Evolutionary conservation across 2,888 invertebrate genomes (phyloP), one percentile per base, ranked within the genome.

Genomic region (Metopia argyrocephala): DNA sequence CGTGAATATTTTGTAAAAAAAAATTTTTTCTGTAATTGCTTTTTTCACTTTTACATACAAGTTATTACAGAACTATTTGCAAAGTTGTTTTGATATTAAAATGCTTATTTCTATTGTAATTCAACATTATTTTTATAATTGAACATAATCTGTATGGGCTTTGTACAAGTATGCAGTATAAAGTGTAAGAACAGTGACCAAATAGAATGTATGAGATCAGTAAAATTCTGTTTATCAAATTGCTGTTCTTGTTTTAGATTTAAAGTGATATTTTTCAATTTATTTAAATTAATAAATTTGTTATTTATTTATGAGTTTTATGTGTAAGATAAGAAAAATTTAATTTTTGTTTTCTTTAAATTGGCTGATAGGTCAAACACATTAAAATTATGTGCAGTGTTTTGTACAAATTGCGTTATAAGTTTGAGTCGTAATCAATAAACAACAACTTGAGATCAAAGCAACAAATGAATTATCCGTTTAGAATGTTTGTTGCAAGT

Each of bases 281-380:
- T 82, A 78, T 82, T 82, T 82, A 76, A 78, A 78, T 82, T 75
- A 78, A 78, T 64, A 76, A 48, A 76, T 79, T 73, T 79, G 61
- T 15, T 31, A 56, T 15, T 2, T 70, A 59, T 50, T 50, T 59
- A 59, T 52, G 18, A 45, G 52, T 38, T 54, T 66, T 50, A 27
- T 64, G 28, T 9, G 15, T n/a, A 56, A n/a, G 27, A 9, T 27
- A 56, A 50, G 20, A 20, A 50, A n/a, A n/a, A n/a, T n/a, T n/a
- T n/a, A n/a, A n/a, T n/a, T n/a, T n/a, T n/a, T n/a, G n/a, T n/a
- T n/a, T n/a, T n/a, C n/a, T n/a, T n/a, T n/a, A n/a, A n/a, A 61
- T 2, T 18, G 18, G 15, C 18, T 46, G 66, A 21, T 25, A 25
- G 23, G 3, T 4, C 52, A 31, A n/a, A n/a, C n/a, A n/a, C n/a